These are phyloP conservation scores for Austrofundulus limnaeus DNA, from an alignment of 2,113 vertebrate genomes.

Conservation along the genomic window DNA sequence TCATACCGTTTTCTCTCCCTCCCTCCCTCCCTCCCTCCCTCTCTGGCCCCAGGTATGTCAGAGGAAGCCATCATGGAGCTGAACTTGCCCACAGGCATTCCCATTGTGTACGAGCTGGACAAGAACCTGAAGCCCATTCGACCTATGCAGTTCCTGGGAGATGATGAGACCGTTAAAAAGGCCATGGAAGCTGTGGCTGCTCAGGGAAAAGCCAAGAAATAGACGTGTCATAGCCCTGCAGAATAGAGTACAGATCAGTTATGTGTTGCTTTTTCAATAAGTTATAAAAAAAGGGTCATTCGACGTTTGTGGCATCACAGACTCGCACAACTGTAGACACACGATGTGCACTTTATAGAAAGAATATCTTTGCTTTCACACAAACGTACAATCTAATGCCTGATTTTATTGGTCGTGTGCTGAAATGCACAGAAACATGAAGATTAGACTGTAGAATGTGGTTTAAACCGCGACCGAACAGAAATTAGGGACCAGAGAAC, in stretches of 20 bases:
- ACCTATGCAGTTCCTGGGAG: slow-evolving; percentile 93
- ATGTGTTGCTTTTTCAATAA: slow-evolving; percentile 33
- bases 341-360: slow-evolving; percentile 51
- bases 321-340: slow-evolving; percentile 16
- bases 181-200: slow-evolving; percentile 98
- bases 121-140: slow-evolving; percentile 95
- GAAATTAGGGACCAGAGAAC: slow-evolving; percentile 48
- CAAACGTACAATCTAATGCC: slow-evolving; percentile 7
- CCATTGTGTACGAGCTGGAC: slow-evolving; percentile 94
- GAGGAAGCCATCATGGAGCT: slow-evolving; percentile 98
- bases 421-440: slow-evolving; percentile 23
- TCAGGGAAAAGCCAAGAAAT: slow-evolving; percentile 90
- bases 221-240: slow-evolving; percentile 36
- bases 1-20: no score
- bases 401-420: slow-evolving; percentile 31
- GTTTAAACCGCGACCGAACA: slow-evolving; percentile 47
- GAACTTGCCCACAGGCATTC: slow-evolving; percentile 96
- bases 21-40: no score
- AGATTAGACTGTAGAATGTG: slow-evolving; percentile 31
- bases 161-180: slow-evolving; percentile 94
- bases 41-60: slow-evolving; percentile 80
- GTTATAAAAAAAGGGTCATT: slow-evolving; percentile 23
- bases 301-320: slow-evolving; percentile 26
- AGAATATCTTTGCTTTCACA: slow-evolving; percentile 7
- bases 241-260: slow-evolving; percentile 15